Evolutionary conservation across 1,140 invertebrate species (phyloP).

Genomic region (Oncopeltus fasciatus): DNA sequence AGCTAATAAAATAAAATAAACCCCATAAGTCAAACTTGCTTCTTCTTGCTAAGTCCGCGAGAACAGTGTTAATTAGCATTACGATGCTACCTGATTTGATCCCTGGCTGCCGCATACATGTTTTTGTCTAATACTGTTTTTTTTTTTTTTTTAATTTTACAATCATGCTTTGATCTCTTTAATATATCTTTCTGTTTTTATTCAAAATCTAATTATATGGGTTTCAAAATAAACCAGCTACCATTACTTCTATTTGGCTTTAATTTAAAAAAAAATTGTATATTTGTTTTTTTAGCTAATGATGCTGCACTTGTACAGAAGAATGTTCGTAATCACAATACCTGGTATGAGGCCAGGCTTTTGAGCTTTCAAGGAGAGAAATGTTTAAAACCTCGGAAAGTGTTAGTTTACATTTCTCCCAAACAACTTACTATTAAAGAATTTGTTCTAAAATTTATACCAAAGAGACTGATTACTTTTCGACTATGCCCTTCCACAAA

Average conservation of each 20-base stretch:
- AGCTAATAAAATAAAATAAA: too few species aligned
- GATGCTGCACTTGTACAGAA: conserved; percentile 74
- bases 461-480: conserved; percentile 81
- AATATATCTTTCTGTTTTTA: neutral
- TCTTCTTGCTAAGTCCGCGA: too few species aligned
- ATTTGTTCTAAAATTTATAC: conserved; percentile 81
- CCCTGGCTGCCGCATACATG: too few species aligned
- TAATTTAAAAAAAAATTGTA: too few species aligned
- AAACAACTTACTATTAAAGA: conserved; percentile 85
- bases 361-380: conserved; percentile 52
- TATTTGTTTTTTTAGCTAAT: conserved; percentile 42
- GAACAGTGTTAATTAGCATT: too few species aligned
- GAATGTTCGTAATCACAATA: conserved; percentile 71
- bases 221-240: neutral
- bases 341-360: conserved; percentile 73
- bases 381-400: conserved; percentile 62
- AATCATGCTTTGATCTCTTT: neutral
- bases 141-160: too few species aligned
- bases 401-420: conserved; percentile 72
- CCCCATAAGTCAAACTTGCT: too few species aligned
- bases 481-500: conserved; percentile 83
- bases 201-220: neutral
- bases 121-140: too few species aligned
- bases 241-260: neutral
- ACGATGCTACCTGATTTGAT: too few species aligned